phyloP scores from a whole-genome alignment of 2,113 vertebrate species.

The Microtus richardsoni region DNA sequence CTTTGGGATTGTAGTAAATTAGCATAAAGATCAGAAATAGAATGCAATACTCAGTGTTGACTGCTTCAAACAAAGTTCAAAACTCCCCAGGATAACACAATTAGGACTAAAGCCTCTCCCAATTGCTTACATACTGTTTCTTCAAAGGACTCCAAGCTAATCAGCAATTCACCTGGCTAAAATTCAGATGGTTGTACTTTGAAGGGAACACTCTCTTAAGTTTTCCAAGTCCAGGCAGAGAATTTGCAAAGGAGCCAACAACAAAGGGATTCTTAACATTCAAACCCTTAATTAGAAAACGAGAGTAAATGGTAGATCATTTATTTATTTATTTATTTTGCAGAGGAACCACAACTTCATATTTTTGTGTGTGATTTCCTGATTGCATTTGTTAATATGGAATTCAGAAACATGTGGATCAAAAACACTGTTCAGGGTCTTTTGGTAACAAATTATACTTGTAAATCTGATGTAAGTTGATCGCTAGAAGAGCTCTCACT shows the following conservation, averaged over 20 bases:
- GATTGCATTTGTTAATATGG: slow-evolving; percentile 81
- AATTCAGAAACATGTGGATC: slow-evolving; percentile 64
- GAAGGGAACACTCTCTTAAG: slow-evolving; percentile 33
- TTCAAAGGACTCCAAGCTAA: slow-evolving; percentile 62
- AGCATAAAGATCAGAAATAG: slow-evolving; percentile 50
- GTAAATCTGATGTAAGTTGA: slow-evolving; percentile 79
- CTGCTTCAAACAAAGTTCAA: slow-evolving; percentile 19
- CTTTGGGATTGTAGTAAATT: slow-evolving; percentile 32
- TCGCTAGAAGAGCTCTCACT: slow-evolving; percentile 64
- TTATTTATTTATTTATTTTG: slow-evolving; percentile 45
- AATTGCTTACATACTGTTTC: slow-evolving; percentile 58
- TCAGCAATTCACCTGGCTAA: slow-evolving; percentile 67
- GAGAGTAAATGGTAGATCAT: slow-evolving; percentile 71
- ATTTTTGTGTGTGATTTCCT: slow-evolving; percentile 73
- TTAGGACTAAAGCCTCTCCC: not conserved
- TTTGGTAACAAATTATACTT: slow-evolving; percentile 81
- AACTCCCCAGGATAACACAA: not conserved
- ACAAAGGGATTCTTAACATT: slow-evolving; percentile 77
- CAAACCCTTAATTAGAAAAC: slow-evolving; percentile 80
- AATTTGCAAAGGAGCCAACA: slow-evolving; percentile 67
- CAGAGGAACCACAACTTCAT: slow-evolving; percentile 56
- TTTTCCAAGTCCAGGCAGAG: slow-evolving; percentile 63
- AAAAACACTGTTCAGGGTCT: slow-evolving; percentile 69
- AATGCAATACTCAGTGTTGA: not conserved
- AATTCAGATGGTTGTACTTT: slow-evolving; percentile 48